Percentiles rank a stretch among this genome's conserved stretches.
These are phyloP conservation scores for Mola mola DNA, from an alignment of 2,113 vertebrate species.

Conservation along the genomic window DNA sequence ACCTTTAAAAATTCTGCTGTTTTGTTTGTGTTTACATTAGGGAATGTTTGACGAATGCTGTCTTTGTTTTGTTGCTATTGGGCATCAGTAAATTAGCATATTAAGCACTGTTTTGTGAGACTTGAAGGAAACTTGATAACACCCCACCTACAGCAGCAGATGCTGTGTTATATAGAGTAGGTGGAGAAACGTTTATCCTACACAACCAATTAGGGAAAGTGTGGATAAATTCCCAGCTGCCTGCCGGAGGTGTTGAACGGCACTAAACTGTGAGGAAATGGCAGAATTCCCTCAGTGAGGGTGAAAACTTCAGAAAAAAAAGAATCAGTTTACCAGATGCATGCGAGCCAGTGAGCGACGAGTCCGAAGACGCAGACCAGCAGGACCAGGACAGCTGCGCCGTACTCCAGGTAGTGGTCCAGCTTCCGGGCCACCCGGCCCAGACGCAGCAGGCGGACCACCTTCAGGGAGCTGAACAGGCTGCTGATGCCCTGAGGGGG, in stretches of 20 bases:
- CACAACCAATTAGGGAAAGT: slow-evolving; percentile 29
- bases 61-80: neutral
- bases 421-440: slow-evolving; percentile 95
- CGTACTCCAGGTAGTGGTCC: slow-evolving; percentile 97
- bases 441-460: slow-evolving; percentile 92
- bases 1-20: neutral
- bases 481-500: slow-evolving; percentile 92
- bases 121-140: neutral
- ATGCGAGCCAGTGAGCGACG: slow-evolving; percentile 97
- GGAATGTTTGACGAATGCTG: neutral
- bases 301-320: too few relatives aligned
- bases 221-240: slow-evolving; percentile 12
- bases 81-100: slow-evolving; percentile 2
- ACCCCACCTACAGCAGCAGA: slow-evolving; percentile 29
- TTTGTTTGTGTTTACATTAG: neutral
- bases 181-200: slow-evolving; percentile 10
- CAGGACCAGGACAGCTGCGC: slow-evolving; percentile 93
- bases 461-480: slow-evolving; percentile 97
- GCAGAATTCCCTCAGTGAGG: neutral
- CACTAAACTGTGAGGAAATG: neutral
- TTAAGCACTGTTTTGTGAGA: neutral
- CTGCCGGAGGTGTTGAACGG: neutral
- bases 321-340: slow-evolving; percentile 86
- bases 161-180: slow-evolving; percentile 11
- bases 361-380: slow-evolving; percentile 96